Conservation (phyloP, 2,888 invertebrate species). For the Eupithecia dodoneata region DNA sequence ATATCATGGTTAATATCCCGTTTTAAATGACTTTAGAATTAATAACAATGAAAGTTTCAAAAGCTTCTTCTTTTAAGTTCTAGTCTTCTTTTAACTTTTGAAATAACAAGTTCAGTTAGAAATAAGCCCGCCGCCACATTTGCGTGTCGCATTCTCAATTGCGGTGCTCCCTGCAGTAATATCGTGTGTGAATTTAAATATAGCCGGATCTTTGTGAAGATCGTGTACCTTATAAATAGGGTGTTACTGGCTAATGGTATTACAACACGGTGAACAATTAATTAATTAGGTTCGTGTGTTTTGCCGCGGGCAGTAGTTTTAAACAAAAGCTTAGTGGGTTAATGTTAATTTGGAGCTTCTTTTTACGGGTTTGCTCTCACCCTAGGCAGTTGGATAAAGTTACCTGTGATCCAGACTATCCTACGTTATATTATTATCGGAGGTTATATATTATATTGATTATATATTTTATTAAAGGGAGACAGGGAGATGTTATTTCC, state of each 20-base stretch:
- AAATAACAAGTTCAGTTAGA: constrained; percentile 14
- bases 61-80: too few species aligned
- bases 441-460: too few species aligned
- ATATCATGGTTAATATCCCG: too few species aligned
- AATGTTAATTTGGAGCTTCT: background rate
- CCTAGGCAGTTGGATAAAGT: background rate
- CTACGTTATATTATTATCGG: background rate
- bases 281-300: background rate
- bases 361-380: background rate
- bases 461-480: too few species aligned
- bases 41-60: too few species aligned
- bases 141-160: constrained; percentile 55
- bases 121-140: constrained; percentile 47
- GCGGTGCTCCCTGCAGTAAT: constrained; percentile 37
- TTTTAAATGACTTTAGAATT: too few species aligned
- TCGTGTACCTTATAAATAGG: constrained; percentile 10
- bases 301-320: background rate
- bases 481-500: too few species aligned
- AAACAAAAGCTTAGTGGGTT: background rate
- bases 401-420: background rate
- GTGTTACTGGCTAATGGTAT: constrained; percentile 9
- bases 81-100: background rate
- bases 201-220: constrained; percentile 29
- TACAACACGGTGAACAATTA: background rate
- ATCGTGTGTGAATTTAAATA: constrained; percentile 44